A percentile compares a stretch with the other conserved stretches of the same genome.
Evolutionary conservation across 2,797 vertebrate genomes (phyloP).

Genomic region (Centropyge bicolor): DNA sequence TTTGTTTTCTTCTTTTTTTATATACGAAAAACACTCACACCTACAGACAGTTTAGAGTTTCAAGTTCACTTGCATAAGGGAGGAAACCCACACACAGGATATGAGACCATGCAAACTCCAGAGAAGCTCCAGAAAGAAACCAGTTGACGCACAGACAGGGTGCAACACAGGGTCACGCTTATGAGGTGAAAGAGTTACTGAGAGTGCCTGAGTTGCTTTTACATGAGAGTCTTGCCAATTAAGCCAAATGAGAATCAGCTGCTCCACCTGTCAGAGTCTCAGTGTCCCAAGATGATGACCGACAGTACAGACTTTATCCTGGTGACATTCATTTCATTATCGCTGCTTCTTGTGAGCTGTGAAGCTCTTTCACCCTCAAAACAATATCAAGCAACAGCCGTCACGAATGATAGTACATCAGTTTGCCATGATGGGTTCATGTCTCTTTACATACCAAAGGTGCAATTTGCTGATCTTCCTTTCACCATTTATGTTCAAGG

Average conservation of each 20-base stretch:
- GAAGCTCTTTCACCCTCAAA: not conserved
- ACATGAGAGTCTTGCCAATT: conserved; percentile 22
- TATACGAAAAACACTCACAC: too few relatives aligned
- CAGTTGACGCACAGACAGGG: not conserved
- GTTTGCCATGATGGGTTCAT: conserved; percentile 57
- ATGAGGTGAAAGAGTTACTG: too few relatives aligned
- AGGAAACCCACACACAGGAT: not conserved
- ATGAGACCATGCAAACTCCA: not conserved
- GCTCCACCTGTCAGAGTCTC: conserved; percentile 26
- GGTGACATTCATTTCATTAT: conserved; percentile 13
- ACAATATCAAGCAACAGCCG: not conserved
- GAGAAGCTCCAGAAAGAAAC: not conserved
- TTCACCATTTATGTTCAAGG: conserved; percentile 62
- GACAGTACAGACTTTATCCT: not conserved
- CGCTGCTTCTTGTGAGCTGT: conserved; percentile 21
- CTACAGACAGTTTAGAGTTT: not conserved
- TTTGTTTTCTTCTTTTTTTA: too few relatives aligned
- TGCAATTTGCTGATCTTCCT: conserved; percentile 45
- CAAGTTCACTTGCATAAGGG: not conserved
- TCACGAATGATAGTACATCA: not conserved
- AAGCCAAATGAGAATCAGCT: conserved; percentile 51
- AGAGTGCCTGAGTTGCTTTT: not conserved
- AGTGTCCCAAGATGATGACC: conserved; percentile 38
- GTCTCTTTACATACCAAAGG: conserved; percentile 63
- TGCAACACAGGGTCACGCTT: not conserved